These are phyloP conservation scores for Erebia ligea DNA, from an alignment of 2,888 invertebrate species.

Conservation along the genomic window DNA sequence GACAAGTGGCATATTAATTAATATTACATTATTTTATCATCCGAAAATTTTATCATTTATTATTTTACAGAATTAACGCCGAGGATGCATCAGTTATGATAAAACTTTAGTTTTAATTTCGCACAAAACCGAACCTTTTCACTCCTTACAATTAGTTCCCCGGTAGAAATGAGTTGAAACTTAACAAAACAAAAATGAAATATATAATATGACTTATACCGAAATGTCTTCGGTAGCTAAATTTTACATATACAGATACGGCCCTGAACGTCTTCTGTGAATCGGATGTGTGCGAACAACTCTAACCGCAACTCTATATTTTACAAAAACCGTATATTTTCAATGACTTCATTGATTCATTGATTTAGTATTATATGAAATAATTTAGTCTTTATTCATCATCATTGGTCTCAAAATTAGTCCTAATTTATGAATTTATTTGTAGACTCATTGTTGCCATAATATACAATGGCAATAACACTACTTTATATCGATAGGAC, in stretches of 20 bases:
- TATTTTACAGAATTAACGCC: constrained; percentile 39
- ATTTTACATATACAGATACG: constrained; percentile 14
- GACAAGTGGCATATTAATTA: constrained; percentile 70
- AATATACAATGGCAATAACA: not conserved
- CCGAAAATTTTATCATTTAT: constrained; percentile 39
- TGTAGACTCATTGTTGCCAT: not conserved
- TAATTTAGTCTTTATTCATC: not conserved
- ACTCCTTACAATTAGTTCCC: constrained; percentile 2
- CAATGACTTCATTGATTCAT: too few species aligned
- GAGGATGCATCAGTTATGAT: constrained; percentile 6
- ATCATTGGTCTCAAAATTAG: not conserved
- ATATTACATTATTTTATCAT: constrained; percentile 44
- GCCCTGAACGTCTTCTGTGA: not conserved
- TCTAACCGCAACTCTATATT: not conserved
- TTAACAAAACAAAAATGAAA: constrained; percentile 12
- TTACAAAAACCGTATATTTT: not conserved
- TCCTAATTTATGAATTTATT: not conserved
- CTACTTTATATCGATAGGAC: not conserved
- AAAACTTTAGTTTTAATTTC: constrained; percentile 1
- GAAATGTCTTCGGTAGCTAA: constrained; percentile 12
- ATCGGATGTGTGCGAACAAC: not conserved
- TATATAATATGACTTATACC: constrained; percentile 19
- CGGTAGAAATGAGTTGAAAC: constrained; percentile 12
- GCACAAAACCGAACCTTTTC: constrained; percentile 25
- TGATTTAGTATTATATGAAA: not conserved